phyloP scores from a whole-genome alignment of 2,888 invertebrate species.

The Phyto melanocephala region DNA sequence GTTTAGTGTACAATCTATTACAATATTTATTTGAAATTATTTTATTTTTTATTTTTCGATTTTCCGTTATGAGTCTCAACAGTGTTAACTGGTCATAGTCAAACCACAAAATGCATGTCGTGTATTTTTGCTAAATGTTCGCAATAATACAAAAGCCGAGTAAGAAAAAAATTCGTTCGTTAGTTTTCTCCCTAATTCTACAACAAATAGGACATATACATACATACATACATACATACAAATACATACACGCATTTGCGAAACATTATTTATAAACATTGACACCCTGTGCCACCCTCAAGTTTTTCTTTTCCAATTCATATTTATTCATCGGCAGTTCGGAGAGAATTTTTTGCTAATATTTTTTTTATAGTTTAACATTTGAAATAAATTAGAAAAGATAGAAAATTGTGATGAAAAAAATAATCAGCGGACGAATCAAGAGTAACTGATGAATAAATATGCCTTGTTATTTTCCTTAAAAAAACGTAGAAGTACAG shows the following conservation, averaged over 20 bases:
- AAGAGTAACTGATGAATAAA: too few species aligned
- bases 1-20: conserved; percentile 26
- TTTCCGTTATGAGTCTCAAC: conserved; percentile 13
- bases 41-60: neutral
- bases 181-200: conserved; percentile 22
- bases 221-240: neutral
- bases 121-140: conserved; percentile 36
- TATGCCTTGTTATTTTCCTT: too few species aligned
- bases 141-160: conserved; percentile 21
- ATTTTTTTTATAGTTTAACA: too few species aligned
- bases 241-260: conserved; percentile 1
- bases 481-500: too few species aligned
- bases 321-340: too few species aligned
- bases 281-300: conserved; percentile 18
- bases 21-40: neutral
- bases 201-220: neutral
- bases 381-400: too few species aligned
- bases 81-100: conserved; percentile 57
- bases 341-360: too few species aligned
- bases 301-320: neutral
- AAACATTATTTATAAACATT: too few species aligned
- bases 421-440: too few species aligned
- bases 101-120: conserved; percentile 57
- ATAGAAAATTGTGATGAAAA: too few species aligned
- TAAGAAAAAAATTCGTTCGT: conserved; percentile 26